Conservation (phyloP, 2,888 invertebrate species). For the Cylloceria caligata region DNA sequence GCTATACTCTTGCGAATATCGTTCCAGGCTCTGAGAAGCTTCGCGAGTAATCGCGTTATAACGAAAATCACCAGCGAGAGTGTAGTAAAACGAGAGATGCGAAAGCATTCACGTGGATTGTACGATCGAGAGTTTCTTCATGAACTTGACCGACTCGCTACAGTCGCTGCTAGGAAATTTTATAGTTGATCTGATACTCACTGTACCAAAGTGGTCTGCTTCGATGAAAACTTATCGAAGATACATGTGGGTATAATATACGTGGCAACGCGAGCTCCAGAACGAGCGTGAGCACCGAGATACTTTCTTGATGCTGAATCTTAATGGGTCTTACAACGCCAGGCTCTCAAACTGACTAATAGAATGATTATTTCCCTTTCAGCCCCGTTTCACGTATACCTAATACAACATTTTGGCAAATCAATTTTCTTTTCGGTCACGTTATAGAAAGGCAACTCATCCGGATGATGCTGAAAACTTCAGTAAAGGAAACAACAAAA, state of each 20-base stretch:
- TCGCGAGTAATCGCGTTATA: constrained; percentile 46
- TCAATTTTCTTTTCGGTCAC: background rate
- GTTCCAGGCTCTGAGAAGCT: constrained; percentile 47
- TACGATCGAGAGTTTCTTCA: background rate
- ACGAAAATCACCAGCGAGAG: constrained; percentile 52
- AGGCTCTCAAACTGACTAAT: background rate
- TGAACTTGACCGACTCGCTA: constrained; percentile 27
- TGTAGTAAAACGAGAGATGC: constrained; percentile 48
- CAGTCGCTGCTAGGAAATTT: constrained; percentile 7
- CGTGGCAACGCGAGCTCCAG: constrained; percentile 6
- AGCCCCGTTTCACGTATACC: background rate
- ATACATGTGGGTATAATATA: constrained; percentile 23
- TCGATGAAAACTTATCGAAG: constrained; percentile 15
- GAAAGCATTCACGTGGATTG: constrained; percentile 28
- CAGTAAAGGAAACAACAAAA: too few relatives aligned
- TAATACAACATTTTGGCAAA: background rate
- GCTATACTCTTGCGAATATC: constrained; percentile 75
- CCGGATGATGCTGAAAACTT: background rate
- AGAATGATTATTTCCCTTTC: background rate
- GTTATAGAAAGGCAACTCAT: background rate
- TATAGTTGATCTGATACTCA: background rate
- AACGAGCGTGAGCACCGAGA: constrained; percentile 32
- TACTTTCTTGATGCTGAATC: constrained; percentile 29
- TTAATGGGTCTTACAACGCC: background rate
- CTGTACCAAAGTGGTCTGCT: constrained; percentile 1